Conservation (phyloP, 2,888 invertebrate genomes). For the Andrena fulva region DNA sequence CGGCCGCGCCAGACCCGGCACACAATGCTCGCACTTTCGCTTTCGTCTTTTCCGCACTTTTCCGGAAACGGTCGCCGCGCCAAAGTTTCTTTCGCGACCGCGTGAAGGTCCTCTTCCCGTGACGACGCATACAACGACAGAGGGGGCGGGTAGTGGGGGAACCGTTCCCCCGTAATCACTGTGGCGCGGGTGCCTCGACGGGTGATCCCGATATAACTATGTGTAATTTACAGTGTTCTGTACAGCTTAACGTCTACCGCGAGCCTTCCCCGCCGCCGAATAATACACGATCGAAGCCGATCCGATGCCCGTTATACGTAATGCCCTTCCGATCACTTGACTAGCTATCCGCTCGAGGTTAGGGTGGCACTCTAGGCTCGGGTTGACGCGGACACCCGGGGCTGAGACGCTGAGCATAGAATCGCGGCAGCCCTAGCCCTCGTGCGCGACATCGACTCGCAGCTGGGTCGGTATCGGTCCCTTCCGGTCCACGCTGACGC, state of each 20-base stretch:
- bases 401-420: slow-evolving; percentile 51
- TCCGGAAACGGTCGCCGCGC: slow-evolving; percentile 13
- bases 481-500: slow-evolving; percentile 28
- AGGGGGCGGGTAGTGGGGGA: neutral
- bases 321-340: slow-evolving; percentile 70
- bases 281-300: slow-evolving; percentile 22
- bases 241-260: slow-evolving; percentile 19
- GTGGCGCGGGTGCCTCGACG: neutral
- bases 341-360: slow-evolving; percentile 48
- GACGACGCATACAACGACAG: slow-evolving; percentile 19
- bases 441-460: slow-evolving; percentile 40
- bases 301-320: slow-evolving; percentile 61
- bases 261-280: slow-evolving; percentile 7
- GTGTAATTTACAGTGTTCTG: slow-evolving; percentile 6
- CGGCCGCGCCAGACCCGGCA: slow-evolving; percentile 20
- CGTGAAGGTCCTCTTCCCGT: slow-evolving; percentile 11
- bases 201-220: neutral
- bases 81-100: slow-evolving; percentile 28
- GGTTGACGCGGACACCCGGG: slow-evolving; percentile 21
- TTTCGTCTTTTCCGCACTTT: slow-evolving; percentile 35
- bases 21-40: slow-evolving; percentile 27
- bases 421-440: slow-evolving; percentile 31
- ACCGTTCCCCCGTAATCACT: slow-evolving; percentile 7
- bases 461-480: slow-evolving; percentile 33
- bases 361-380: neutral